Evolutionary conservation across 2,113 vertebrate species (phyloP), one percentile per base, ranked within the genome.

Genomic region (Oncorhynchus mykiss): DNA sequence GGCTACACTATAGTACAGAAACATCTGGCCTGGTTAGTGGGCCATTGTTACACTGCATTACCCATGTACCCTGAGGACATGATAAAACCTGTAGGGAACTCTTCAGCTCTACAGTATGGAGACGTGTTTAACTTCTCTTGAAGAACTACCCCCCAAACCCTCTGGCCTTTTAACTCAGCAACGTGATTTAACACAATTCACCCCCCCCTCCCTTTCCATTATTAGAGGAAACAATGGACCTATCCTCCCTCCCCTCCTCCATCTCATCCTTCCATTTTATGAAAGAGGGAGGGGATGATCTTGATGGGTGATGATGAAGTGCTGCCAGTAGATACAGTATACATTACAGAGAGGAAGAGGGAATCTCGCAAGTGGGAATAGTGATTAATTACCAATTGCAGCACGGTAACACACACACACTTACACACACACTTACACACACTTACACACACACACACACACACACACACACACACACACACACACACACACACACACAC

Each of bases 401-500:
- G 57, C 24, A 14, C 70, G 59, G 71, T 51, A 22, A 22, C 20
- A 70, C 27, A 27, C 18, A 71, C 39, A 49, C 69, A 13, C 20
- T 0, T 5, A 54, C 69, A 27, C 22, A 25, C 13, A 1, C n/a
- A 25, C 70, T 14, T 4, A 62, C 59, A 24, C 69, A 25, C 70
- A 49, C 8, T 49, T 51, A 34, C 70, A 16, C 70, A 25, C 8
- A 62, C 59, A 34, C 70, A 16, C 70, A 49, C 8, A 62, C 59
- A 27, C 70, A 70, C 20, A 70, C 69, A 70, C 39, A 25, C 22
- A 12, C n/a, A 57, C n/a, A 2, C 70, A 54, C 49, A 59, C 24
- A 18, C 70, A 31, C 48, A 57, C 49, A 59, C 70, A 16, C 14
- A 9, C 70, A 62, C 65, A 7, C 59, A 69, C 48, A 75, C 67